A percentile compares a stretch with the other conserved stretches of the same genome.
Evolutionary conservation across 1,140 invertebrate genomes (phyloP).

Genomic region (Apis mellifera): DNA sequence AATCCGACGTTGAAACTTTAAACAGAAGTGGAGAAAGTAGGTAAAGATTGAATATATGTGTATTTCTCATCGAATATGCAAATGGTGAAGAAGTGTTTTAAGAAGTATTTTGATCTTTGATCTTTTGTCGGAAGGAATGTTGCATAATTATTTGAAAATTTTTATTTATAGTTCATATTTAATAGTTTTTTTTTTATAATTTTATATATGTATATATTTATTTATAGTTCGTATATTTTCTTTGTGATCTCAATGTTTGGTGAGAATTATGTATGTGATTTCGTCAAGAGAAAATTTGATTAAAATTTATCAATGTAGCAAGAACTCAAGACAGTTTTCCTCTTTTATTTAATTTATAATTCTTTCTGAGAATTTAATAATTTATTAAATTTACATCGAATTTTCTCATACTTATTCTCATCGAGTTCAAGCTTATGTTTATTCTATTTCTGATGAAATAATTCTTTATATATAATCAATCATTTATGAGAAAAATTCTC

Average conservation of each 20-base stretch:
- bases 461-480: too few relatives aligned
- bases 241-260: too few relatives aligned
- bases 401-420: too few relatives aligned
- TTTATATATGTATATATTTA: too few relatives aligned
- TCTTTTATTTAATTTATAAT: neutral
- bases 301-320: neutral
- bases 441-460: neutral
- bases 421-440: neutral
- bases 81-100: neutral
- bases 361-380: neutral
- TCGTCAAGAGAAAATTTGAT: neutral
- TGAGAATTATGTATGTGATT: neutral
- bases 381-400: too few relatives aligned
- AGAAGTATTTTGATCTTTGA: neutral
- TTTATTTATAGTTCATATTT: neutral
- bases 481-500: neutral
- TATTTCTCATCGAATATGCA: too few relatives aligned
- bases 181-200: too few relatives aligned
- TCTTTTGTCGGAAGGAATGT: too few relatives aligned
- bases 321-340: neutral
- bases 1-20: neutral
- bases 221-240: too few relatives aligned
- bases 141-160: too few relatives aligned
- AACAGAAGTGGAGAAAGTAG: neutral
- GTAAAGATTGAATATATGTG: neutral